A percentile compares a stretch with the other conserved stretches of the same genome.
Conservation (phyloP, 2,113 vertebrate genomes). For the Eublepharis macularius region DNA sequence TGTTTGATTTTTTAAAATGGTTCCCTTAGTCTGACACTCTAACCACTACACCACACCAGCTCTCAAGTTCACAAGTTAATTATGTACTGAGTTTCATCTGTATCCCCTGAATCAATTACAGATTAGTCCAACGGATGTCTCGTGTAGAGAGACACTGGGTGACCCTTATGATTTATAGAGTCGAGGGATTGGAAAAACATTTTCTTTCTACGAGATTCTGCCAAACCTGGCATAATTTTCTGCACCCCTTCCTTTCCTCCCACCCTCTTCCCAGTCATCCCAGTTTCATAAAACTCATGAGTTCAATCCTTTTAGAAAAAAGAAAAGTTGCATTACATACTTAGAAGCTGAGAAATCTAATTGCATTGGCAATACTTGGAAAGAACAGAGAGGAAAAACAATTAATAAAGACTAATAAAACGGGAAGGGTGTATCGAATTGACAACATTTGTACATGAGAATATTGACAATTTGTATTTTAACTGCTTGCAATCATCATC, state of each 20-base stretch:
- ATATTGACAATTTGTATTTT: conserved; percentile 7
- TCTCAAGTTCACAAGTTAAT: no score
- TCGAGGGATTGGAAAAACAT: not conserved
- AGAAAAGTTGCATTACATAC: not conserved
- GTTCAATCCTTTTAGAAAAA: not conserved
- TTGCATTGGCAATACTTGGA: conserved; percentile 2
- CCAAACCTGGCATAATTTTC: not conserved
- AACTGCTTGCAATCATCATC: not conserved
- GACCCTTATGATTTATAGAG: not conserved
- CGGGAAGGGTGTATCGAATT: not conserved
- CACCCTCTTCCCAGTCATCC: not conserved
- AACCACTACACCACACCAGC: no score
- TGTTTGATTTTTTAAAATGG: no score
- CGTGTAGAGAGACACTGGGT: no score
- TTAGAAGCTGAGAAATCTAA: not conserved
- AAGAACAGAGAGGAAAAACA: not conserved
- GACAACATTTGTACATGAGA: not conserved
- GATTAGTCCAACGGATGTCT: no score
- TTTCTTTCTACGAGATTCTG: not conserved
- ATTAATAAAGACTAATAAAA: conserved; percentile 12
- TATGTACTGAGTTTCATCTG: not conserved
- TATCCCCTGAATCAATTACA: not conserved
- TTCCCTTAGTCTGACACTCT: no score
- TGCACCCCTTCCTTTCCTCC: not conserved
- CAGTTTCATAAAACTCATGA: not conserved